Evolutionary conservation across 2,797 vertebrate genomes (phyloP), one percentile per base, ranked within the genome.

Genomic region (Pygocentrus nattereri): DNA sequence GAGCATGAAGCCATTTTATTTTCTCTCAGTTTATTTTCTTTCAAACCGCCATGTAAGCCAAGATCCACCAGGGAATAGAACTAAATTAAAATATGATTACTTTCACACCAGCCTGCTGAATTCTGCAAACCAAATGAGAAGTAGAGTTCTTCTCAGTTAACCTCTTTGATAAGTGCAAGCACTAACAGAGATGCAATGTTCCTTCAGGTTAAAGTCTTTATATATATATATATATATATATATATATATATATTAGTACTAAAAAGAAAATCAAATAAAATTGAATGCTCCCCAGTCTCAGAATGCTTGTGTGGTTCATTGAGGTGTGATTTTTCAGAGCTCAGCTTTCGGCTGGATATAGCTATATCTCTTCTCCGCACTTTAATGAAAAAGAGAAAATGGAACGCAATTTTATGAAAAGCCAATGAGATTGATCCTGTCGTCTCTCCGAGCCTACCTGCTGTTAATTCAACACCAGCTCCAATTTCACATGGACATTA

Each of bases 361-460:
- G 50, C 82, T 70, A 64, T 88, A 87, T 79, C 76, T 86, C 61
- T 86, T 38, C 7, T 85, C 69, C 73, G 49, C 70, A 67, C 65
- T 82, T 80, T 87, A 87, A 90, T 85, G 85, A 90, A 85, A 79
- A 69, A 67, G 78, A 87, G 78, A 82, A 84, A 86, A 68, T 87
- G 76, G 64, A 65, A 83, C 65, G 72, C 58, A 69, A 80, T 85
- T 87, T 88, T 73, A 84, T 86, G 67, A 88, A 86, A 88, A 83
- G 76, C 74, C 79, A 84, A 77, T 82, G 49, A 83, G 88, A 84
- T 84, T 83, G 79, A 87, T 87, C 78, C 62, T 79, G 82, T 84
- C 85, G 80, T 85, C n/a, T 58, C 71, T 79, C 52, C 41, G 49
- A 88, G 81, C 80, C 77, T 82, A 15, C 49, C 59, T 2, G 38